A percentile compares a stretch with the other conserved stretches of the same genome.
phyloP scores from a whole-genome alignment of 2,113 vertebrate species.

The Ifrita kowaldi region DNA sequence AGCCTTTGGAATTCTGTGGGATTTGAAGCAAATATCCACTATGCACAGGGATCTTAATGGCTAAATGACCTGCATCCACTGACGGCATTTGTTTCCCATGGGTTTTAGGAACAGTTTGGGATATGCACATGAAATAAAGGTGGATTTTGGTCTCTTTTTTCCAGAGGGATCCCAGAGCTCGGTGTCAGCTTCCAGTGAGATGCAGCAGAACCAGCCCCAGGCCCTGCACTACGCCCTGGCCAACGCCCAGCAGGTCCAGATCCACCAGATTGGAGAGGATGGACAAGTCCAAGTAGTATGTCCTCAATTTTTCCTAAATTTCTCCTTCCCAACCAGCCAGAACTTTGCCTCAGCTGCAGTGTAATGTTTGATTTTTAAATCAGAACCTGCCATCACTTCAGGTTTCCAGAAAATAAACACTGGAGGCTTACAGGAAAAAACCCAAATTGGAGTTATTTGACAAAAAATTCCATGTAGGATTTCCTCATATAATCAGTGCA shows the following conservation, averaged over 20 bases:
- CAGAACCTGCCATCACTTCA: accelerated
- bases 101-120: background rate
- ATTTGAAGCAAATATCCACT: background rate
- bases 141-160: background rate
- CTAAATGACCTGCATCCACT: background rate
- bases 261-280: slow-evolving; percentile 95
- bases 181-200: slow-evolving; percentile 77
- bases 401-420: background rate
- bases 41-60: accelerated
- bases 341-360: background rate
- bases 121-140: accelerated
- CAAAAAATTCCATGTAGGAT: background rate
- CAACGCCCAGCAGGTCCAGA: slow-evolving; percentile 93
- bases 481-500: background rate
- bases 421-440: background rate
- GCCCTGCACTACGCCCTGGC: slow-evolving; percentile 93
- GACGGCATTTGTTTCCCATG: accelerated
- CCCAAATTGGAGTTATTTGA: background rate
- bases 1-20: background rate
- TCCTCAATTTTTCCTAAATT: background rate
- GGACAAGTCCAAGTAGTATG: slow-evolving; percentile 98
- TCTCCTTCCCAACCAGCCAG: background rate
- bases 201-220: slow-evolving; percentile 80
- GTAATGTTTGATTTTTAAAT: background rate
- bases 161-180: slow-evolving; percentile 74